A percentile compares a stretch with the other conserved stretches of the same genome.
These are phyloP conservation scores for Theretra japonica DNA, from an alignment of 2,888 invertebrate species.

Conservation along the genomic window DNA sequence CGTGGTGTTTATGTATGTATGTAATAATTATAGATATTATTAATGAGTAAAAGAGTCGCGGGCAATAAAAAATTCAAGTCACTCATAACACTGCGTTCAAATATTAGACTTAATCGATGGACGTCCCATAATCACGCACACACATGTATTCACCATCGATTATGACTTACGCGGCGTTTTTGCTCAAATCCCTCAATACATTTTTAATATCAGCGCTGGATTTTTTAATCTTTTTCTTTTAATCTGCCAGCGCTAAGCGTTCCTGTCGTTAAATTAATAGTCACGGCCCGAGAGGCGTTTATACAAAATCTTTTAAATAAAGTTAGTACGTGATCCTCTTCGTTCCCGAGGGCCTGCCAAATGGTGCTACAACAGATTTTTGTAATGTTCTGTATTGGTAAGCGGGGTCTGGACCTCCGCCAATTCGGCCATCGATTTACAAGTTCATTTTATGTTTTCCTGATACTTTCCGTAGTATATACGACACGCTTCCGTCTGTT, in stretches of 20 bases:
- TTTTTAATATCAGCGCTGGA: constrained; percentile 34
- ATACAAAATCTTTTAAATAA: constrained; percentile 79
- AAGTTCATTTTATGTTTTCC: constrained; percentile 75
- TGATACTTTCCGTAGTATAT: constrained; percentile 67
- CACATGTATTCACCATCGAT: background rate
- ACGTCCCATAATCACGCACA: background rate
- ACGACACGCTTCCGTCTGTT: constrained; percentile 57
- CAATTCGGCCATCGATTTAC: constrained; percentile 83
- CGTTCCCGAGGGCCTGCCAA: constrained; percentile 67
- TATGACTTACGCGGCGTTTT: constrained; percentile 28
- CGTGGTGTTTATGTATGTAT: too few species aligned
- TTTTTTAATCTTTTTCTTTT: constrained; percentile 47
- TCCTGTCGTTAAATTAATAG: constrained; percentile 70
- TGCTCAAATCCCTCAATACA: constrained; percentile 29
- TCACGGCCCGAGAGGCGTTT: constrained; percentile 65
- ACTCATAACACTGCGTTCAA: background rate
- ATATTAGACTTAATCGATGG: background rate
- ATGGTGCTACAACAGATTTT: constrained; percentile 82
- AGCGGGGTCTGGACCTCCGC: constrained; percentile 74
- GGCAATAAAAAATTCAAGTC: too few species aligned
- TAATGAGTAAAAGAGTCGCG: too few species aligned
- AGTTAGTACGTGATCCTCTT: constrained; percentile 71
- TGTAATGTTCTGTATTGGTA: constrained; percentile 81
- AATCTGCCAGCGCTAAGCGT: constrained; percentile 59
- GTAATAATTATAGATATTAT: too few species aligned